These are phyloP conservation scores for Charanyca ferruginea DNA, from an alignment of 2,888 invertebrate genomes.

Conservation along the genomic window DNA sequence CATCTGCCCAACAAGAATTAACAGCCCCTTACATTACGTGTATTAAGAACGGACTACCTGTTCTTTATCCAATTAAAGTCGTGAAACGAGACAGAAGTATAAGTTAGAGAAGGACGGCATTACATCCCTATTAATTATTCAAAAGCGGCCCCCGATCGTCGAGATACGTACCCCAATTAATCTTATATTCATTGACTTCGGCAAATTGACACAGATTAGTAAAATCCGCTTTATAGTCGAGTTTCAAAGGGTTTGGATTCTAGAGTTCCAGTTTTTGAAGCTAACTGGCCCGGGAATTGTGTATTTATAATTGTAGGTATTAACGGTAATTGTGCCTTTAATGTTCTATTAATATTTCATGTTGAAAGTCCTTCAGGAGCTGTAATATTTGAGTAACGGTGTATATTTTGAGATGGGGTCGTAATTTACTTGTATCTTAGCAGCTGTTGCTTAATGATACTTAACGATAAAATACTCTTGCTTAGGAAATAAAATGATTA, in stretches of 20 bases:
- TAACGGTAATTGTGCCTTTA: slow-evolving; percentile 19
- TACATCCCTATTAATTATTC: slow-evolving; percentile 72
- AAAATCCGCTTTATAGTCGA: slow-evolving; percentile 65
- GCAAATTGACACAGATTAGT: slow-evolving; percentile 77
- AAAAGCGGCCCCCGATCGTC: slow-evolving; percentile 69
- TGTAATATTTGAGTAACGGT: neutral
- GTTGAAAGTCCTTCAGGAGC: neutral
- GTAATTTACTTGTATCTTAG: neutral
- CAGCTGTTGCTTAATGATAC: neutral
- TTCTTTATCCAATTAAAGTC: slow-evolving; percentile 60
- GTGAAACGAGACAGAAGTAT: slow-evolving; percentile 24
- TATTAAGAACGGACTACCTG: slow-evolving; percentile 49
- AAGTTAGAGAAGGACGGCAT: slow-evolving; percentile 33
- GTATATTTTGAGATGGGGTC: neutral
- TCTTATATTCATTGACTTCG: slow-evolving; percentile 77
- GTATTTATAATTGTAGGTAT: slow-evolving; percentile 36
- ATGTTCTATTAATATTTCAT: slow-evolving; percentile 6
- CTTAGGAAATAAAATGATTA: no score
- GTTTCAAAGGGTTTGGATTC: slow-evolving; percentile 52
- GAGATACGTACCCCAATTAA: slow-evolving; percentile 74
- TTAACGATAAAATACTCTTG: no score
- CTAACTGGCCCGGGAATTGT: slow-evolving; percentile 22
- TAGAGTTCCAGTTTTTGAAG: slow-evolving; percentile 30
- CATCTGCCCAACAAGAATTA: slow-evolving; percentile 52
- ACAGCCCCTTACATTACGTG: slow-evolving; percentile 50